Conservation (phyloP, 2,888 invertebrate species). For the Nebria brevicollis region DNA sequence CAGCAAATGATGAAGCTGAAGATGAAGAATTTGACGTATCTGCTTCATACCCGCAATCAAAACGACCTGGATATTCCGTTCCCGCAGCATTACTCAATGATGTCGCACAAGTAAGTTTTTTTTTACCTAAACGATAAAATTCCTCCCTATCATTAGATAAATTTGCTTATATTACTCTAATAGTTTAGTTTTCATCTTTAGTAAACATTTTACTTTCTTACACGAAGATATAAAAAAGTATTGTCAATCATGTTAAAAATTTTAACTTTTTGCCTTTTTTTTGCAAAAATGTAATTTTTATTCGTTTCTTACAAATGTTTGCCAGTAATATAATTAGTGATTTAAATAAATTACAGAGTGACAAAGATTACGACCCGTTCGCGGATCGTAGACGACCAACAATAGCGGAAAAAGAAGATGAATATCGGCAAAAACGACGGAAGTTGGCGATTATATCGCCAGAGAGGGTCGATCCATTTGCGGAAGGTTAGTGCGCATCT, state of each 20-base stretch:
- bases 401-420: slow-evolving; percentile 96
- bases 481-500: slow-evolving; percentile 81
- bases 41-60: slow-evolving; percentile 74
- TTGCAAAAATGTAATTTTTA: too few relatives aligned
- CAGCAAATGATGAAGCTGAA: slow-evolving; percentile 95
- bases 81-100: slow-evolving; percentile 91
- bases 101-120: slow-evolving; percentile 77
- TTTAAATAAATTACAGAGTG: slow-evolving; percentile 70
- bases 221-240: too few relatives aligned
- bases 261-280: too few relatives aligned
- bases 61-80: slow-evolving; percentile 76
- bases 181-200: too few relatives aligned
- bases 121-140: not conserved
- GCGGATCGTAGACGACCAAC: slow-evolving; percentile 91
- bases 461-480: slow-evolving; percentile 96
- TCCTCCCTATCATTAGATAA: not conserved
- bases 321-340: not conserved
- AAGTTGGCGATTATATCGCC: slow-evolving; percentile 93
- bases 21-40: slow-evolving; percentile 91
- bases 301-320: too few relatives aligned
- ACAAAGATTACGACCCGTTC: slow-evolving; percentile 94
- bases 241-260: too few relatives aligned
- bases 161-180: too few relatives aligned
- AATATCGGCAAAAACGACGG: slow-evolving; percentile 89
- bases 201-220: too few relatives aligned